These are phyloP conservation scores for Serranus cabrilla DNA, from an alignment of 2,797 vertebrate species.

Conservation along the genomic window DNA sequence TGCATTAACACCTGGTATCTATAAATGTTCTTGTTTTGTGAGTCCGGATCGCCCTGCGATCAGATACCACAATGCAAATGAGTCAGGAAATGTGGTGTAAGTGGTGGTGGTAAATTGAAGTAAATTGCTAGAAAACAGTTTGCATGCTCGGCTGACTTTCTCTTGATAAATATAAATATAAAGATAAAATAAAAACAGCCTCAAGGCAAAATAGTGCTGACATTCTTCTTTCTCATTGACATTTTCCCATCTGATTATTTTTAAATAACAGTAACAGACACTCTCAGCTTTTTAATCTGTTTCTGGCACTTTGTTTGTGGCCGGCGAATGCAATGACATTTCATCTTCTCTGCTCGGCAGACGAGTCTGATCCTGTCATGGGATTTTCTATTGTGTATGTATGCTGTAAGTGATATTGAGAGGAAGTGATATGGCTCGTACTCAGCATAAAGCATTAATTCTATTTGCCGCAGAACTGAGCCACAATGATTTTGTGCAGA, in stretches of 20 bases:
- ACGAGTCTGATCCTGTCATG: conserved; percentile 56
- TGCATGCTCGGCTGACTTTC: conserved; percentile 11
- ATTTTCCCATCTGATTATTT: conserved; percentile 60
- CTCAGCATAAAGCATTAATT: conserved; percentile 79
- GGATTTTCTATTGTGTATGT: conserved; percentile 63
- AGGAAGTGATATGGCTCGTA: conserved; percentile 67
- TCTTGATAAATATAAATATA: conserved; percentile 18
- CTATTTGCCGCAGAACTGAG: conserved; percentile 61
- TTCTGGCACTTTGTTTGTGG: conserved; percentile 60
- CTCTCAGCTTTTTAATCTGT: conserved; percentile 56
- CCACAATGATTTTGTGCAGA: conserved; percentile 59
- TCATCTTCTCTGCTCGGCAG: conserved; percentile 57
- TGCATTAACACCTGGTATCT: not conserved
- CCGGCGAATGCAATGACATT: conserved; percentile 59
- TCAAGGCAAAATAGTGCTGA: conserved; percentile 25
- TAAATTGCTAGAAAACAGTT: conserved; percentile 20
- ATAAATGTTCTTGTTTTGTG: too few relatives aligned
- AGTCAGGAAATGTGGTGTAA: too few relatives aligned
- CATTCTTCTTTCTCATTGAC: conserved; percentile 45
- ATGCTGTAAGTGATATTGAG: conserved; percentile 68
- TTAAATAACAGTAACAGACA: conserved; percentile 47
- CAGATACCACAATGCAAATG: not conserved
- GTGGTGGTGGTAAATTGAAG: not conserved
- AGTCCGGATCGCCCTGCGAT: too few relatives aligned
- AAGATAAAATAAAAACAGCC: conserved; percentile 27